These are phyloP conservation scores for Patella caerulea DNA, from an alignment of 2,888 invertebrate genomes.

Conservation along the genomic window DNA sequence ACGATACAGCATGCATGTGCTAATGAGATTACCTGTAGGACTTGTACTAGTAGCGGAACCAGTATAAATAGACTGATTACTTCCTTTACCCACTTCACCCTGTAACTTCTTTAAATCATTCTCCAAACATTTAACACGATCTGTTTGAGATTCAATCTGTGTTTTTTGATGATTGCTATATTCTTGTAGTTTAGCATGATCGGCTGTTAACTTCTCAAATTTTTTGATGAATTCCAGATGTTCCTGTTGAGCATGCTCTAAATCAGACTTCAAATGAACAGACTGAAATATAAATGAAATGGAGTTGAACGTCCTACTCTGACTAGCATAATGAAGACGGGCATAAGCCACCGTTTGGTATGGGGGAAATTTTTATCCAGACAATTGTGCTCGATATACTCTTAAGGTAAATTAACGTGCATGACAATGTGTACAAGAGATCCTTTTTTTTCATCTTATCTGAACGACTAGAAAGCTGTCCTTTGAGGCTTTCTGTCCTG, in stretches of 20 bases:
- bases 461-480: too few species aligned
- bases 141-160: conserved; percentile 33
- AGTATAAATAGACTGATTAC: not conserved
- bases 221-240: conserved; percentile 48
- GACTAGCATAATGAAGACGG: too few species aligned
- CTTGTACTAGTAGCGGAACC: not conserved
- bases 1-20: too few species aligned
- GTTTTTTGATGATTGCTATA: conserved; percentile 35
- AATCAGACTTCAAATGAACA: conserved; percentile 42
- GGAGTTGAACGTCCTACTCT: too few species aligned
- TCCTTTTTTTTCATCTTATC: too few species aligned
- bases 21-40: not conserved
- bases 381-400: too few species aligned
- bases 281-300: conserved; percentile 33
- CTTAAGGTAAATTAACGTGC: too few species aligned
- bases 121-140: conserved; percentile 33
- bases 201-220: conserved; percentile 46
- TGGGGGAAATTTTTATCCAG: too few species aligned
- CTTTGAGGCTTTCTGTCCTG: too few species aligned
- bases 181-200: conserved; percentile 46
- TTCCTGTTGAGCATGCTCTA: conserved; percentile 48
- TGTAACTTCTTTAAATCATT: conserved; percentile 26
- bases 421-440: too few species aligned
- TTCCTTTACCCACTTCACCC: conserved; percentile 14
- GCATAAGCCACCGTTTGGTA: too few species aligned